phyloP scores from a whole-genome alignment of 2,888 invertebrate species.

The Corbicula japonica region DNA sequence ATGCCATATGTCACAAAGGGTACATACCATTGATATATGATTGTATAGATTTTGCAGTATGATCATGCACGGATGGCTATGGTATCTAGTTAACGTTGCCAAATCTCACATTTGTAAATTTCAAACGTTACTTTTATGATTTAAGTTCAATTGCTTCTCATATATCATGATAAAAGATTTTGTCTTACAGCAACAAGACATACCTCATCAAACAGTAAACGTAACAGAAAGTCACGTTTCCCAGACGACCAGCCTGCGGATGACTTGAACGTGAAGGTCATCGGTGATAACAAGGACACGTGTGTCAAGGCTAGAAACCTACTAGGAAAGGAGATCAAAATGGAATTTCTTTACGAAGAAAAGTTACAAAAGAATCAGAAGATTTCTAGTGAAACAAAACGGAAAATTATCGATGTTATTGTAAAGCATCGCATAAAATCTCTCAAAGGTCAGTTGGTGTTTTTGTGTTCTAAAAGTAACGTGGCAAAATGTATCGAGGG shows the following conservation, averaged over 20 bases:
- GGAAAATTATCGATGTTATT: slow-evolving; percentile 36
- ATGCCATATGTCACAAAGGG: too few species aligned
- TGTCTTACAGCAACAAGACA: too few species aligned
- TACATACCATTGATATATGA: too few species aligned
- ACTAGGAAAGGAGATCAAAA: slow-evolving; percentile 50
- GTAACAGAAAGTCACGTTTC: slow-evolving; percentile 21
- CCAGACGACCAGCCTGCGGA: slow-evolving; percentile 13
- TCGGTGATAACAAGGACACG: slow-evolving; percentile 21
- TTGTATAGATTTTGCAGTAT: background rate
- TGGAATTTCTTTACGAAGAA: slow-evolving; percentile 56
- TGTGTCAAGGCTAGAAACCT: slow-evolving; percentile 44
- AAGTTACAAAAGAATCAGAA: slow-evolving; percentile 18
- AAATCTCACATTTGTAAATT: background rate
- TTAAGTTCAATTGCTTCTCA: background rate
- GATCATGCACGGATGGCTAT: background rate
- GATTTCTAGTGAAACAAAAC: slow-evolving; percentile 35
- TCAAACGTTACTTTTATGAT: background rate
- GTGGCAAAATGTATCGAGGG: too few species aligned
- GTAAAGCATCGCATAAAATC: slow-evolving; percentile 30
- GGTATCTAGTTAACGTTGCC: background rate
- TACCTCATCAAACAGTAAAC: too few species aligned
- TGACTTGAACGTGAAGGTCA: slow-evolving; percentile 31
- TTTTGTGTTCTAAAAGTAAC: background rate
- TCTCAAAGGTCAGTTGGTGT: slow-evolving; percentile 34
- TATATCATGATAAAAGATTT: background rate